These are phyloP conservation scores for Rhinatrema bivittatum DNA, from an alignment of 2,797 vertebrate genomes.

Conservation along the genomic window DNA sequence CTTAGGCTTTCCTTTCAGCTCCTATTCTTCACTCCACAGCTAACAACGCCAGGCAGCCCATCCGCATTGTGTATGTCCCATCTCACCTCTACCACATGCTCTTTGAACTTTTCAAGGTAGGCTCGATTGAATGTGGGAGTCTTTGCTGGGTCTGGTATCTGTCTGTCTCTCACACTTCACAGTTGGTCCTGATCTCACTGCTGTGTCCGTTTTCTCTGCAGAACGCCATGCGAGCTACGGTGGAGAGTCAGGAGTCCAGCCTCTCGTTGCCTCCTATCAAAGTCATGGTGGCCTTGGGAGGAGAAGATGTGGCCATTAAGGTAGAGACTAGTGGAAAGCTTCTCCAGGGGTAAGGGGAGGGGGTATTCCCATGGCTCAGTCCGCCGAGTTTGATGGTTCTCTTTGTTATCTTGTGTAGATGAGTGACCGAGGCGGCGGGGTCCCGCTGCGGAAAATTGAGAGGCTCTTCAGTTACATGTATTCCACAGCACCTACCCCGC, in stretches of 20 bases:
- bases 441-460: conserved; percentile 81
- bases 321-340: conserved; percentile 35
- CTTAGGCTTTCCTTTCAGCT: too few relatives aligned
- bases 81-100: conserved; percentile 95
- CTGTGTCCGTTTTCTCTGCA: conserved; percentile 35
- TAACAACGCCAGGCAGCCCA: conserved; percentile 52
- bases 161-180: too few relatives aligned
- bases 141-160: too few relatives aligned
- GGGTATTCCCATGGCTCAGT: neutral
- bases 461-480: conserved; percentile 95
- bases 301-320: conserved; percentile 88
- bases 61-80: conserved; percentile 84
- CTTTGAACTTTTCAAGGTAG: conserved; percentile 93
- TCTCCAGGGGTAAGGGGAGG: neutral
- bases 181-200: too few relatives aligned
- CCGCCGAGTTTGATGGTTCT: neutral
- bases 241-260: conserved; percentile 76
- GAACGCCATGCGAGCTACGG: conserved; percentile 92
- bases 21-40: conserved; percentile 39
- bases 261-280: conserved; percentile 66
- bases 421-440: conserved; percentile 82
- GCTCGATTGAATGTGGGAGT: too few relatives aligned
- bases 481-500: conserved; percentile 82
- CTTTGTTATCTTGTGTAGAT: conserved; percentile 50
- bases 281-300: conserved; percentile 81